Percentiles rank a stretch among this genome's conserved stretches.
These are phyloP conservation scores for Orientallactaga bullata DNA, from an alignment of 2,113 vertebrate species.

Conservation along the genomic window DNA sequence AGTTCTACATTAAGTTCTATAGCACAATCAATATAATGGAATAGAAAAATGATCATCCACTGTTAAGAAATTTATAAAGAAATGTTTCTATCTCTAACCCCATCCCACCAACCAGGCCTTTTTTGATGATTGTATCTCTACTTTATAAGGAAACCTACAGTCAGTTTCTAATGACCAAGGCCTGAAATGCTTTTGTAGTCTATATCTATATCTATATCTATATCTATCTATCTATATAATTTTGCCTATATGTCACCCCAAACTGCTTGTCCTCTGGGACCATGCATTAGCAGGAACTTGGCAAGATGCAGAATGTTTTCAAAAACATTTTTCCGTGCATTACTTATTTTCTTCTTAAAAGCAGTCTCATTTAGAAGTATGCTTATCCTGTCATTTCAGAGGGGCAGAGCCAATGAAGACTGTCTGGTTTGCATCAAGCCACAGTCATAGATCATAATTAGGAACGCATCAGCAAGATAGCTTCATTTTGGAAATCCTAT, in stretches of 20 bases:
- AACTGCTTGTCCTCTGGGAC: background rate
- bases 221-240: no score
- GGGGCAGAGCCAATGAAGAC: background rate
- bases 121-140: background rate
- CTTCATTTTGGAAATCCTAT: background rate
- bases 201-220: no score
- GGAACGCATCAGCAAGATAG: background rate
- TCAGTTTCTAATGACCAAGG: background rate
- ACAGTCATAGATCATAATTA: constrained; percentile 46
- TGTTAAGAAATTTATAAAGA: background rate
- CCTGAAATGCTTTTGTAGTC: background rate
- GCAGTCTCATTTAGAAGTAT: constrained; percentile 16
- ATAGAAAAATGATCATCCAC: background rate
- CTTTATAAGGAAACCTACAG: background rate
- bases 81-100: no score
- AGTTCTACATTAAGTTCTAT: no score
- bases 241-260: background rate
- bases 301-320: background rate
- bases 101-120: background rate
- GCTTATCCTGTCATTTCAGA: background rate
- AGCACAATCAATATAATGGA: no score
- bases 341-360: constrained; percentile 55
- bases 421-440: background rate
- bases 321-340: background rate
- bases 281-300: constrained; percentile 17